phyloP scores from a whole-genome alignment of 2,888 invertebrate genomes.

The Lasioglossum vierecki region DNA sequence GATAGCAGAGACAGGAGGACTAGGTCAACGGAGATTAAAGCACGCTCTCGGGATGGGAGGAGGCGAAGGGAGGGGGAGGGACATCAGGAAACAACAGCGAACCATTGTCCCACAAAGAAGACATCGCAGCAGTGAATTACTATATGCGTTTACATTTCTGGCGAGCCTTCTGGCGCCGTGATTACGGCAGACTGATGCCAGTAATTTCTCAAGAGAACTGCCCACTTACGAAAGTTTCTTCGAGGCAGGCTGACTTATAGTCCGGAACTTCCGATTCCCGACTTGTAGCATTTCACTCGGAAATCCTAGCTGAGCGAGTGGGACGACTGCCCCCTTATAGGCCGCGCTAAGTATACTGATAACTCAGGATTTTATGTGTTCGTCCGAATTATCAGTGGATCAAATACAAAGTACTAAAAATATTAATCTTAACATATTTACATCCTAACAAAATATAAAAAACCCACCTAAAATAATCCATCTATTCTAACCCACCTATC shows the following conservation, averaged over 20 bases:
- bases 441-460: too few species aligned
- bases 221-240: slow-evolving; percentile 72
- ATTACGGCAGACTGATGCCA: slow-evolving; percentile 77
- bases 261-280: slow-evolving; percentile 62
- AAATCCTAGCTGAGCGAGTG: neutral
- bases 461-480: too few species aligned
- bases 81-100: slow-evolving; percentile 45
- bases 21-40: slow-evolving; percentile 9
- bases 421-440: neutral
- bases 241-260: slow-evolving; percentile 62
- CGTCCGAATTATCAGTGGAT: neutral
- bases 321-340: slow-evolving; percentile 25
- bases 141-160: slow-evolving; percentile 69
- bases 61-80: neutral
- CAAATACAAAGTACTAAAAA: neutral
- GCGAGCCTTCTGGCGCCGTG: slow-evolving; percentile 64
- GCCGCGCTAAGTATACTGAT: slow-evolving; percentile 9
- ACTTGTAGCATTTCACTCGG: slow-evolving; percentile 18
- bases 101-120: slow-evolving; percentile 50
- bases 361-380: neutral
- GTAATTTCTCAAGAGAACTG: slow-evolving; percentile 76
- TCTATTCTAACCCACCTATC: too few species aligned
- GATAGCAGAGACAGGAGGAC: neutral
- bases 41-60: neutral
- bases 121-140: slow-evolving; percentile 63